Evolutionary conservation across 2,888 invertebrate species (phyloP).

Genomic region (Abrostola triplasia): DNA sequence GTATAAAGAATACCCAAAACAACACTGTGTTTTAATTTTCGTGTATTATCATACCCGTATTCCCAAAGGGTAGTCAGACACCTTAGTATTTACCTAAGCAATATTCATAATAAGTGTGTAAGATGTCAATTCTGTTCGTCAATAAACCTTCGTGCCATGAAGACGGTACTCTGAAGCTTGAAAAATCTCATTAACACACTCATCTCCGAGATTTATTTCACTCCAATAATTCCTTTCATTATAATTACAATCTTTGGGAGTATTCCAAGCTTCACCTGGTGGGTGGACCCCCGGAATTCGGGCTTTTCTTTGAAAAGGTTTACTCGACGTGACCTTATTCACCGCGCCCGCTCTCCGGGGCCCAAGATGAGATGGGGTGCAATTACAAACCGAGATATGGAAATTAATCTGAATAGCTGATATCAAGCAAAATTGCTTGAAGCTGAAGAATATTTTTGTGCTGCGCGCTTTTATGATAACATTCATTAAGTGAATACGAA

Average conservation of each 20-base stretch:
- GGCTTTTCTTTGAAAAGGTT: conserved; percentile 34
- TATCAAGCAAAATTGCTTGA: conserved; percentile 23
- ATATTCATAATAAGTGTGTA: too few relatives aligned
- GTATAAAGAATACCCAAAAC: too few relatives aligned
- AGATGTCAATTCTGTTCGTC: too few relatives aligned
- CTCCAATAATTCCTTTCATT: conserved; percentile 44
- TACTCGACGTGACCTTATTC: conserved; percentile 21
- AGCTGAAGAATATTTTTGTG: conserved; percentile 29
- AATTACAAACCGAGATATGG: conserved; percentile 48
- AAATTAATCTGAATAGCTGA: conserved; percentile 41
- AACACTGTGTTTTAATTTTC: too few relatives aligned
- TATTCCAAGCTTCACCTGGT: conserved; percentile 27
- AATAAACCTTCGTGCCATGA: too few relatives aligned
- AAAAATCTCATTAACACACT: conserved; percentile 28
- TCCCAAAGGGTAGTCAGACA: too few relatives aligned
- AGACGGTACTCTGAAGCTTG: too few relatives aligned
- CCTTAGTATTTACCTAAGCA: too few relatives aligned
- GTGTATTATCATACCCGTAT: too few relatives aligned
- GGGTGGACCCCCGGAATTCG: conserved; percentile 21
- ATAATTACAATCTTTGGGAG: conserved; percentile 44
- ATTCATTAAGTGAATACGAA: conserved; percentile 34
- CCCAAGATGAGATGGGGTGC: conserved; percentile 17
- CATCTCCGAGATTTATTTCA: conserved; percentile 25
- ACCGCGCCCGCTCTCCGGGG: conserved; percentile 6
- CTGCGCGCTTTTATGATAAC: conserved; percentile 32